Percentiles rank a stretch among this genome's conserved stretches.
Evolutionary conservation across 2,113 vertebrate species (phyloP).

Genomic region (Rissa tridactyla): DNA sequence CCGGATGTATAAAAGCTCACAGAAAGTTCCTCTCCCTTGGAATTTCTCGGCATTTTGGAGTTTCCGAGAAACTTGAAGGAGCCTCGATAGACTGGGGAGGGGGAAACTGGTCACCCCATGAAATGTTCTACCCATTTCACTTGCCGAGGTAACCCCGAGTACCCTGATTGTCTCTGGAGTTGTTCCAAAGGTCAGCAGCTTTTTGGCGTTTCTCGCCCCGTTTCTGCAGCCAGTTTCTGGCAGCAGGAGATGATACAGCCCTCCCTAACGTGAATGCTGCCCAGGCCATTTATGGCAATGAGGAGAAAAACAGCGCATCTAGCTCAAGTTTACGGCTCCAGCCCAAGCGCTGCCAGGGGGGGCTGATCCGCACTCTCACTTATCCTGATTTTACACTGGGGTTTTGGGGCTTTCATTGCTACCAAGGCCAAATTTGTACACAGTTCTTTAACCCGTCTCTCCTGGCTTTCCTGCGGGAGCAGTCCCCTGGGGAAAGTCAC

Average conservation of each 20-base stretch:
- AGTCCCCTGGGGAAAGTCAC: background rate
- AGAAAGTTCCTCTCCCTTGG: background rate
- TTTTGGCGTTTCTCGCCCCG: background rate
- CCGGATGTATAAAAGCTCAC: rapidly evolving
- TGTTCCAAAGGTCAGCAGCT: background rate
- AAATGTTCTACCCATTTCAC: too few relatives aligned
- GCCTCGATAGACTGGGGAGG: rapidly evolving
- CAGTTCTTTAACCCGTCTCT: background rate
- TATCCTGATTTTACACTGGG: background rate
- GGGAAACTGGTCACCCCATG: background rate
- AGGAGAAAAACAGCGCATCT: background rate
- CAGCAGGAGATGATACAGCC: background rate
- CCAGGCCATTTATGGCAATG: background rate
- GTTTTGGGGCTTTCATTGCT: background rate
- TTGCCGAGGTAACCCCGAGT: background rate
- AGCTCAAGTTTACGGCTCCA: background rate
- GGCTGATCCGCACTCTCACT: background rate
- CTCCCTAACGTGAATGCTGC: background rate
- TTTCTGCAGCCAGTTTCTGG: background rate
- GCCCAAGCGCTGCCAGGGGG: background rate
- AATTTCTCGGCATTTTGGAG: background rate
- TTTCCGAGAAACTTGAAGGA: background rate
- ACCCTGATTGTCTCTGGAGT: rapidly evolving
- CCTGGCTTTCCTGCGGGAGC: background rate
- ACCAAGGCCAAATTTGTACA: background rate